Evolutionary conservation across 2,113 vertebrate genomes (phyloP).

Genomic region (Fukomys damarensis): DNA sequence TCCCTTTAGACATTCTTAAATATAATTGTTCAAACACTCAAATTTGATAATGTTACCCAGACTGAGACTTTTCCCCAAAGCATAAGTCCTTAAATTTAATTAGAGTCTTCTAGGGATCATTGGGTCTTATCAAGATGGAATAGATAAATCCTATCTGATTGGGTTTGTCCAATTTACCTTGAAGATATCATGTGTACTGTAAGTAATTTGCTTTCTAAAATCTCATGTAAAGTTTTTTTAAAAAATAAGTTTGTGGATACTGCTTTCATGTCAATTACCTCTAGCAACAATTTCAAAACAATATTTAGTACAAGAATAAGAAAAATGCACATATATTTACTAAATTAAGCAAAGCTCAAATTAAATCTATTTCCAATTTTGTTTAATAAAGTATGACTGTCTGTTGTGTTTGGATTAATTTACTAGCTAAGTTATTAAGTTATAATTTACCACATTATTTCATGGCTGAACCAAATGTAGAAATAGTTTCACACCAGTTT

Average conservation of each 20-base stretch:
- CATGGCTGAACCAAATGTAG: background rate
- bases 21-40: background rate
- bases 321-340: background rate
- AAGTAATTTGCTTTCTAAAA: constrained; percentile 12
- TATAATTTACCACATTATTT: background rate
- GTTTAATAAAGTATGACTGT: background rate
- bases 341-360: background rate
- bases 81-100: background rate
- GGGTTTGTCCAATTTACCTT: background rate
- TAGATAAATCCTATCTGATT: background rate
- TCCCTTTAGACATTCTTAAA: background rate
- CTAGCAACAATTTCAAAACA: background rate
- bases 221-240: background rate
- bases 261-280: background rate
- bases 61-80: background rate
- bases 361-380: background rate
- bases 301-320: background rate
- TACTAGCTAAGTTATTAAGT: background rate
- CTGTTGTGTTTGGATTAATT: background rate
- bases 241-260: background rate
- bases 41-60: background rate
- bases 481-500: background rate
- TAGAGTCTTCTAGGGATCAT: background rate
- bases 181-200: background rate
- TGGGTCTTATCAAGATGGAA: background rate